Evolutionary conservation across 1,140 invertebrate genomes (phyloP), one percentile per base, ranked within the genome.

Genomic region (Drosophila pseudoobscura): DNA sequence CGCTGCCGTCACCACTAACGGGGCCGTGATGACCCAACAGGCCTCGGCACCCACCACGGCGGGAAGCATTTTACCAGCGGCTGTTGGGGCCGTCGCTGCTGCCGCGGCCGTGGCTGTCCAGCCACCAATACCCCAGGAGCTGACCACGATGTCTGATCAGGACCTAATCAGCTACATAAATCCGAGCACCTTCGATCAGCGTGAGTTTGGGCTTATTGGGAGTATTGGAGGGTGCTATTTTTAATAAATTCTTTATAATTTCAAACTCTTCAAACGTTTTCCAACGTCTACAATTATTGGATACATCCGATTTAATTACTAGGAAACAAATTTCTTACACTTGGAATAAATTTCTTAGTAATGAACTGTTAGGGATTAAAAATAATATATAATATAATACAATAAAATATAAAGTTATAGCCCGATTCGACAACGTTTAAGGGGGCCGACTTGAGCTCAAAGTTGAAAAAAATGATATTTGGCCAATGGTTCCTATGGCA

Each of bases 121-220:
- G 29, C 91, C 93, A 3, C 94, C 94, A 85, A 91, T 95, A 68
- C 93, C 94, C 2, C 95, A 95, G 89, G 94, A 96, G 26, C 92
- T 97, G 59, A 95, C 95, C 17, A 94, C 95, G 52, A 96, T 97
- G 94, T 96, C 95, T 54, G 96, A 97, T 80, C 95, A 95, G 90
- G 96, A 97, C 92, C 93, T 97, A 59, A 93, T 97, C 51, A 96
- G 95, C 87, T 96, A 96, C 89, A 97, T 97, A 53, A 96, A 97
- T 93, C 95, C 96, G 13, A 96, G 94, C 92, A 96, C 95, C 91
- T 97, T 97, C 85, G 96, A 97, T 92, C 95, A 95, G 93, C 94
- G 94, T 95, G 92, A 94, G 90, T 87, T 6, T 8, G 1, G 8
- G 31, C 31, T 20, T 6, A 24, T 1, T 22, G 31, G 17, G 29